A percentile compares a stretch with the other conserved stretches of the same genome.
Conservation (phyloP, 2,888 invertebrate genomes). For the Schrankia costaestrigalis region DNA sequence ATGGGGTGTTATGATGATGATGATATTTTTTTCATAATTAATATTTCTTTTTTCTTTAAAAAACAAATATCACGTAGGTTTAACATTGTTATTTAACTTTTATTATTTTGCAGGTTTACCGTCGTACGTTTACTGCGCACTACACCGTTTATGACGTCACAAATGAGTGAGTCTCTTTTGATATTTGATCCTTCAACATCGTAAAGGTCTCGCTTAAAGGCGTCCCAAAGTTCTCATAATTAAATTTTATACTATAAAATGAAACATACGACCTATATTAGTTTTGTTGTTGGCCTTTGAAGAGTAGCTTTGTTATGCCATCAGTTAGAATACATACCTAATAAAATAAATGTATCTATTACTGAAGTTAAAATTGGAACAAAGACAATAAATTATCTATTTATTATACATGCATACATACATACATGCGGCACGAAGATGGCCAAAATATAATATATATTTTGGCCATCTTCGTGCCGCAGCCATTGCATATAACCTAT, state of each 20-base stretch:
- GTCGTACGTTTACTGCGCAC: constrained; percentile 92
- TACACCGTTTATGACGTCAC: constrained; percentile 95
- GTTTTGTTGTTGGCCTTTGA: constrained; percentile 42
- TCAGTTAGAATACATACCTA: too few relatives aligned
- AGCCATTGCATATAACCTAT: too few relatives aligned
- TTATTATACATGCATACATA: too few relatives aligned
- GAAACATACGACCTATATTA: constrained; percentile 47
- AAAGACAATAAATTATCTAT: too few relatives aligned
- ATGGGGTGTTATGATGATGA: too few relatives aligned
- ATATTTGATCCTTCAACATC: constrained; percentile 42
- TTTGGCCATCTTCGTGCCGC: too few relatives aligned
- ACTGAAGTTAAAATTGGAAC: too few relatives aligned
- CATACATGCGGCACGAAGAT: too few relatives aligned
- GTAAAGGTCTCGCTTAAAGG: constrained; percentile 41
- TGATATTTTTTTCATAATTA: too few relatives aligned
- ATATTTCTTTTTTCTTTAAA: constrained; percentile 37
- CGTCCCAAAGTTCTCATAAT: constrained; percentile 39
- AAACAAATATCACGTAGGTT: constrained; percentile 26
- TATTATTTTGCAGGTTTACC: constrained; percentile 86
- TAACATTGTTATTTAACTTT: constrained; percentile 33
- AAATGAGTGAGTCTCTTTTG: constrained; percentile 87
- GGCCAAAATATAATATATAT: too few relatives aligned
- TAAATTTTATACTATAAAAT: constrained; percentile 47
- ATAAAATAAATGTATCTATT: too few relatives aligned
- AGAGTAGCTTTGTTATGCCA: constrained; percentile 47